phyloP scores from a whole-genome alignment of 2,888 invertebrate genomes.

The Mylabris sibirica region DNA sequence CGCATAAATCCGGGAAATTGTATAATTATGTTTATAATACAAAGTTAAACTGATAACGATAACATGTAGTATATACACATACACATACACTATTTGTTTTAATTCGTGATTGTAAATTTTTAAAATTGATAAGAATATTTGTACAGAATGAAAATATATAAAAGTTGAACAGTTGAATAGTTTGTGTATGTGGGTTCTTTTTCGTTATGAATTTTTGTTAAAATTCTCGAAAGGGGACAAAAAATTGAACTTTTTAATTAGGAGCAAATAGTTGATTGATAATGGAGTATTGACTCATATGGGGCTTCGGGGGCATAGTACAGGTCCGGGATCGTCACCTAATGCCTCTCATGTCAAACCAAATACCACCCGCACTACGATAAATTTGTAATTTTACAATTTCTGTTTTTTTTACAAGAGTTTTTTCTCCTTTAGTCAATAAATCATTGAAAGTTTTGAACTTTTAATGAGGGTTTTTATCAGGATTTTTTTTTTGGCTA shows the following conservation, averaged over 20 bases:
- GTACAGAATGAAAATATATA: constrained; percentile 13
- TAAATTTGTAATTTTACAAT: constrained; percentile 10
- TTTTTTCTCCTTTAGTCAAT: neutral
- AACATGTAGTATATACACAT: constrained; percentile 1
- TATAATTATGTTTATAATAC: constrained; percentile 27
- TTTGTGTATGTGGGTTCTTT: constrained; percentile 10
- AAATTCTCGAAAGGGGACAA: neutral
- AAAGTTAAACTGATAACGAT: constrained; percentile 29
- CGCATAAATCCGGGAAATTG: constrained; percentile 6
- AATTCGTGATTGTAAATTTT: constrained; percentile 30
- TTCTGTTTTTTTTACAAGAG: neutral
- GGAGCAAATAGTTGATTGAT: neutral
- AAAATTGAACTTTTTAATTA: neutral
- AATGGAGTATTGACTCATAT: constrained; percentile 25
- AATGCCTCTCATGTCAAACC: neutral
- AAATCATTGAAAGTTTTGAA: neutral
- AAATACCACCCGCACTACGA: constrained; percentile 21
- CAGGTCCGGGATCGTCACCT: constrained; percentile 36
- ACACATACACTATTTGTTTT: constrained; percentile 24
- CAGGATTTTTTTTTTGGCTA: neutral
- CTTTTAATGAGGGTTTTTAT: neutral
- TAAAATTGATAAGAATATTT: constrained; percentile 24
- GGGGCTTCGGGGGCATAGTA: constrained; percentile 25
- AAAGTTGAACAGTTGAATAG: constrained; percentile 21
- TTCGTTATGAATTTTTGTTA: neutral